Conservation (phyloP, 2,797 vertebrate species). For the Parotocinclus haroldoi region DNA sequence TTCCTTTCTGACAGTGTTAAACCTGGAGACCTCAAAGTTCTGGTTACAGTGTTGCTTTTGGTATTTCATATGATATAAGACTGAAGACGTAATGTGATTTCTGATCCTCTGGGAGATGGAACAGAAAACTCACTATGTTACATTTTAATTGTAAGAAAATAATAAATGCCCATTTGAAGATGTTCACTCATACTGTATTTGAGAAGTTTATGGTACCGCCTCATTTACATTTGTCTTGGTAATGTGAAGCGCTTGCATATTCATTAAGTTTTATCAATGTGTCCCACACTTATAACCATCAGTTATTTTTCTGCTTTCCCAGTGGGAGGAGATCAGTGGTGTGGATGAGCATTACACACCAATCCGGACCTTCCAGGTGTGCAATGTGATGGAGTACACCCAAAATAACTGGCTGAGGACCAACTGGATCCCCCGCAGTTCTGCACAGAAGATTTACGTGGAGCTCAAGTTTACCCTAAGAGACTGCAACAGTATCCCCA, state of each 20-base stretch:
- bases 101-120: slow-evolving; percentile 35
- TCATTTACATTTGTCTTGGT: slow-evolving; percentile 57
- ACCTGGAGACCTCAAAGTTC: slow-evolving; percentile 60
- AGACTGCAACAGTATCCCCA: slow-evolving; percentile 95
- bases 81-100: slow-evolving; percentile 48
- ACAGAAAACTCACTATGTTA: too few relatives aligned
- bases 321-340: slow-evolving; percentile 99
- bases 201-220: background rate
- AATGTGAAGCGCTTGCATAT: slow-evolving; percentile 12
- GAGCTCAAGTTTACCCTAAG: slow-evolving; percentile 96
- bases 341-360: slow-evolving; percentile 97
- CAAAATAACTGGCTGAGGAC: slow-evolving; percentile 98
- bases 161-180: too few relatives aligned
- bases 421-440: slow-evolving; percentile 93
- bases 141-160: too few relatives aligned
- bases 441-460: slow-evolving; percentile 95
- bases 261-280: slow-evolving; percentile 15
- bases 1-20: slow-evolving; percentile 52
- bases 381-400: slow-evolving; percentile 98
- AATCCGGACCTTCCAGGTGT: slow-evolving; percentile 97
- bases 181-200: background rate
- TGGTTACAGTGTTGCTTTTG: slow-evolving; percentile 52
- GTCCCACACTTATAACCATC: background rate
- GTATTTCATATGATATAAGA: slow-evolving; percentile 51
- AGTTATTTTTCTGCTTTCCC: slow-evolving; percentile 42